phyloP scores from a whole-genome alignment of 2,797 vertebrate genomes.

The Phoeniculus purpureus region DNA sequence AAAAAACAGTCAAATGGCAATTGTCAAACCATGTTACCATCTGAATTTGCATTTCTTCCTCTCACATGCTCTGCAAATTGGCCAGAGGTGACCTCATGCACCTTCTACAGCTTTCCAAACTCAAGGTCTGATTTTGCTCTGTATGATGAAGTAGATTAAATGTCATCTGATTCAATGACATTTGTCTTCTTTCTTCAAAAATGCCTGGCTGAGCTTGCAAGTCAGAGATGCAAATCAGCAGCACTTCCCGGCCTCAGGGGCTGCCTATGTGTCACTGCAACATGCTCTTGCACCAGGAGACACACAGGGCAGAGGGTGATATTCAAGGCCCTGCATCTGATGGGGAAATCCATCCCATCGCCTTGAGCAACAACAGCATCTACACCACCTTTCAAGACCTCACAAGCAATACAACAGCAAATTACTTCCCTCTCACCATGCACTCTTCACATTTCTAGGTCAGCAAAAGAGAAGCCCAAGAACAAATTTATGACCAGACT shows the following conservation, averaged over 20 bases:
- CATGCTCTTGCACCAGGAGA: neutral
- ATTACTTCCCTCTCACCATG: fast-evolving
- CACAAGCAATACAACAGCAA: neutral
- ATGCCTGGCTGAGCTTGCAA: neutral
- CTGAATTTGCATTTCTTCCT: neutral
- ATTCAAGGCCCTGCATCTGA: neutral
- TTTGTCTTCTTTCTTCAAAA: neutral
- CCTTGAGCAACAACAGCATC: neutral
- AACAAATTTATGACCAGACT: neutral
- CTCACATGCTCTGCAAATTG: neutral
- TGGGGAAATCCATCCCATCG: neutral
- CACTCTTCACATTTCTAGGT: neutral
- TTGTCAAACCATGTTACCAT: neutral
- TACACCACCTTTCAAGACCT: neutral
- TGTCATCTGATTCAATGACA: neutral
- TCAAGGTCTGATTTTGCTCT: neutral
- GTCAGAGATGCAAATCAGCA: neutral
- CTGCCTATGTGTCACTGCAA: fast-evolving
- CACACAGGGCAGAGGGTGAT: neutral
- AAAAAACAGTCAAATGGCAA: neutral
- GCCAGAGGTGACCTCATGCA: neutral
- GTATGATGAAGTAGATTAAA: neutral
- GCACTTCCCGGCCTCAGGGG: neutral
- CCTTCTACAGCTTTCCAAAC: neutral
- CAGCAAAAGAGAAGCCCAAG: neutral